Percentiles rank a stretch among this genome's conserved stretches.
Evolutionary conservation across 2,888 invertebrate genomes (phyloP).

Genomic region (Gortyna flavago): DNA sequence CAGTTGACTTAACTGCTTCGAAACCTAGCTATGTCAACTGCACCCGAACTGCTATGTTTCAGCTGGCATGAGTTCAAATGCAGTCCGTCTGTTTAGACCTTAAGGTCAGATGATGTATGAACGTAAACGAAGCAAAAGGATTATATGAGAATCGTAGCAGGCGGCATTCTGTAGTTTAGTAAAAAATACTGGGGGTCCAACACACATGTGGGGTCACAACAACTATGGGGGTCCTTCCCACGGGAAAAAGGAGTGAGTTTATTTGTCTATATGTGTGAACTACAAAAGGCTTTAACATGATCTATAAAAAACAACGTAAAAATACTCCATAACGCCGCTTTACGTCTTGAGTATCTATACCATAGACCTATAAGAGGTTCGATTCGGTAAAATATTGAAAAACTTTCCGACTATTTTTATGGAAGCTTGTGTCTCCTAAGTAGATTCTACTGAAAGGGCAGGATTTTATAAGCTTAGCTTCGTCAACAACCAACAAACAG

Average conservation of each 20-base stretch:
- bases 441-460: conserved; percentile 18
- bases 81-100: no score
- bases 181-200: no score
- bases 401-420: conserved; percentile 57
- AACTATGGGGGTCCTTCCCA: background rate
- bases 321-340: background rate
- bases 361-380: conserved; percentile 11
- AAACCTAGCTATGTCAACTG: no score
- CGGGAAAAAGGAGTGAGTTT: background rate
- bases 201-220: no score
- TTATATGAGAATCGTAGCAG: no score
- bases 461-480: conserved; percentile 48
- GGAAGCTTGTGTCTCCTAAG: conserved; percentile 20
- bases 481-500: conserved; percentile 55
- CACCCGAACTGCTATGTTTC: no score
- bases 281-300: background rate
- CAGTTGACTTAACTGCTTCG: no score
- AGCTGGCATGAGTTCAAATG: no score
- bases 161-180: no score
- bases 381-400: conserved; percentile 60
- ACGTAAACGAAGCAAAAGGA: no score
- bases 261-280: background rate
- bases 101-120: no score
- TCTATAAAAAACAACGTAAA: background rate
- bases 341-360: background rate